A percentile compares a stretch with the other conserved stretches of the same genome.
phyloP scores from a whole-genome alignment of 2,888 invertebrate species.

The Eurois occulta region DNA sequence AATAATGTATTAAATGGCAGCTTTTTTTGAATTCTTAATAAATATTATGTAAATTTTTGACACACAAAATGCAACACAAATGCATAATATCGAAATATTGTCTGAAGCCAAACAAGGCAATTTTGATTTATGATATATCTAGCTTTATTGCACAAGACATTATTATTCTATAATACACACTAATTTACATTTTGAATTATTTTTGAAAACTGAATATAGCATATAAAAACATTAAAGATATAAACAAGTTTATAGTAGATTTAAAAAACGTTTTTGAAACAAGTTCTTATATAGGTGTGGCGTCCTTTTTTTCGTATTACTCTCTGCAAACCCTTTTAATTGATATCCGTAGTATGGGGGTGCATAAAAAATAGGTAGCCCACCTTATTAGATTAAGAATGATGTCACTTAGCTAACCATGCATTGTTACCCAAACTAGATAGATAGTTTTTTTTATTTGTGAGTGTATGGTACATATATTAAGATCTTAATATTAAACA shows the following conservation, averaged over 20 bases:
- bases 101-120: conserved; percentile 10
- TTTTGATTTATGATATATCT: conserved; percentile 16
- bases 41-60: conserved; percentile 13
- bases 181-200: neutral
- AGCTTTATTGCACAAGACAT: neutral
- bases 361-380: no score
- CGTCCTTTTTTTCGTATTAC: no score
- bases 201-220: neutral
- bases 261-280: no score
- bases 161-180: neutral
- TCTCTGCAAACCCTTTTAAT: no score
- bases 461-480: no score
- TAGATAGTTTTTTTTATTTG: no score
- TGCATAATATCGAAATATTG: conserved; percentile 37
- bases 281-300: no score
- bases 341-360: no score
- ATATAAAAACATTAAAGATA: neutral
- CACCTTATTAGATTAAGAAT: no score
- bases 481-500: no score
- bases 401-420: no score
- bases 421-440: no score
- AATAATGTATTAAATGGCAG: conserved; percentile 19
- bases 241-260: neutral
- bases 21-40: neutral
- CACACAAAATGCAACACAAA: conserved; percentile 19